phyloP scores from a whole-genome alignment of 2,888 invertebrate species.

The Sinohyriopsis cumingii region DNA sequence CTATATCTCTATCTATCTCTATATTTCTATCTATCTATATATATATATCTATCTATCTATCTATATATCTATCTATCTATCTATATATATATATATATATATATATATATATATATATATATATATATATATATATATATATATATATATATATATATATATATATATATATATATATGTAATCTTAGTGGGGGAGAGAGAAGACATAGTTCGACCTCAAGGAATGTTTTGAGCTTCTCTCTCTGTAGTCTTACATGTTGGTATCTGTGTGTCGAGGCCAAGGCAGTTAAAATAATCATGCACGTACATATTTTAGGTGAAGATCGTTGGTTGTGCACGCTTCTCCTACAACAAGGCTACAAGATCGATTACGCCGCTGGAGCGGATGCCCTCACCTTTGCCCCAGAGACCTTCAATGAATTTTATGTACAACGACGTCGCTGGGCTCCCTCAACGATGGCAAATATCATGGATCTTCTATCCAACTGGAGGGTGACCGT shows the following conservation, averaged over 20 bases:
- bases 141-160: background rate
- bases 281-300: background rate
- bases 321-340: conserved; percentile 66
- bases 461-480: conserved; percentile 64
- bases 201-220: background rate
- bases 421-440: conserved; percentile 65
- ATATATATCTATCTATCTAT: no score
- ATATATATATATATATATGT: background rate
- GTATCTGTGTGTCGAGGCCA: background rate
- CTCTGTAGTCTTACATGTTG: background rate
- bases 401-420: conserved; percentile 65
- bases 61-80: no score
- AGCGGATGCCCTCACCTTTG: conserved; percentile 61
- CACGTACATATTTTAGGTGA: conserved; percentile 53
- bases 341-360: conserved; percentile 64
- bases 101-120: no score
- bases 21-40: no score
- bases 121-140: background rate
- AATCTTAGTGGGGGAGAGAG: background rate
- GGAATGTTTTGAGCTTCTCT: no score
- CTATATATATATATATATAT: no score
- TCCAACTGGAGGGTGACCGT: conserved; percentile 47
- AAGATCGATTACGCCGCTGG: conserved; percentile 66
- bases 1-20: no score
- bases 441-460: conserved; percentile 67